These are phyloP conservation scores for Sorex araneus DNA, from an alignment of 2,113 vertebrate species.

Conservation along the genomic window DNA sequence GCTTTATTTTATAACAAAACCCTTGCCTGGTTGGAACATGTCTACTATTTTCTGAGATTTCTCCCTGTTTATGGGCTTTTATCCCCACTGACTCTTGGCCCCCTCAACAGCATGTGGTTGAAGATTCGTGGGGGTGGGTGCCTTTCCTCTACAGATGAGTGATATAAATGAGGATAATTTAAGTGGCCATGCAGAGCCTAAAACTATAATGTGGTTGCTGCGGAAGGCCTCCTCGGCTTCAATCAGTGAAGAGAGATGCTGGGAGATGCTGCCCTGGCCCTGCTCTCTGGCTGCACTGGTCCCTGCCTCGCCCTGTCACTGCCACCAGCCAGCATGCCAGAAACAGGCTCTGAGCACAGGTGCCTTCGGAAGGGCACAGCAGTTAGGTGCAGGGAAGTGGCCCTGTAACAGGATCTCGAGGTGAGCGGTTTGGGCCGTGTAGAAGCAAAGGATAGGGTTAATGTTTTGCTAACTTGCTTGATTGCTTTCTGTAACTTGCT, in stretches of 20 bases:
- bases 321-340: too few relatives aligned
- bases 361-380: neutral
- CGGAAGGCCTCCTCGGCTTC: neutral
- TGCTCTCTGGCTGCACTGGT: fast-evolving
- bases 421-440: too few relatives aligned
- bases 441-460: too few relatives aligned
- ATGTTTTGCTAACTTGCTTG: too few relatives aligned
- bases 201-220: neutral
- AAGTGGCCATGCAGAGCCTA: neutral
- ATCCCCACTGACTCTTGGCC: neutral
- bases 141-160: neutral
- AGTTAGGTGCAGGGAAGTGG: neutral
- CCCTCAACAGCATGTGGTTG: neutral
- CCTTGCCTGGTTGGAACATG: neutral
- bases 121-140: neutral
- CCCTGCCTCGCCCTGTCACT: neutral
- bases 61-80: neutral
- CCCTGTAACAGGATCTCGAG: neutral
- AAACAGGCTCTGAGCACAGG: neutral
- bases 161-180: neutral
- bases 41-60: neutral
- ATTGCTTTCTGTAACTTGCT: too few relatives aligned
- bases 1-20: neutral
- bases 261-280: neutral
- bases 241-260: fast-evolving